A percentile compares a stretch with the other conserved stretches of the same genome.
Evolutionary conservation across 2,888 invertebrate genomes (phyloP).

Genomic region (Tigriopus californicus): DNA sequence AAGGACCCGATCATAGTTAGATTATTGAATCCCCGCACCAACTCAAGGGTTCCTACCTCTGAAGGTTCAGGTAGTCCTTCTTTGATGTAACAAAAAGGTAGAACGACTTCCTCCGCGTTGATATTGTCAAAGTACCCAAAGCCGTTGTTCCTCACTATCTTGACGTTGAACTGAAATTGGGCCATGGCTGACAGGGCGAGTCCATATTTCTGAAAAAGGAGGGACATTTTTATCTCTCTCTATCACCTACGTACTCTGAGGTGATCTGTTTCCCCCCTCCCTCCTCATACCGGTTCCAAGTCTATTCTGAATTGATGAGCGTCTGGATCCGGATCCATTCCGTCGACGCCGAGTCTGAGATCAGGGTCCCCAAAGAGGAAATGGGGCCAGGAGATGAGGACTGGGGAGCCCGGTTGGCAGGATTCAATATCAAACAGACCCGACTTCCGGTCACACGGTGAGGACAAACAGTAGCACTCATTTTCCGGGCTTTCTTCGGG

Average conservation of each 20-base stretch:
- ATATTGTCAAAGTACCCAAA: not conserved
- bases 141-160: not conserved
- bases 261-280: too few species aligned
- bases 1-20: too few species aligned
- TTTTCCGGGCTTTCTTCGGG: not conserved
- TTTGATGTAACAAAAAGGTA: not conserved
- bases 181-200: not conserved
- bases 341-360: not conserved
- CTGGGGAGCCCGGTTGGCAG: not conserved
- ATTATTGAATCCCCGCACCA: too few species aligned
- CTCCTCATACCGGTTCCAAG: too few species aligned
- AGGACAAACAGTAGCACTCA: not conserved
- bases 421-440: not conserved
- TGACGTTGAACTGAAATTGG: not conserved
- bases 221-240: not conserved
- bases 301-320: not conserved
- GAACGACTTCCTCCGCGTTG: not conserved
- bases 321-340: not conserved
- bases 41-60: too few species aligned
- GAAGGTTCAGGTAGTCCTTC: not conserved
- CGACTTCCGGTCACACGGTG: not conserved
- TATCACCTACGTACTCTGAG: too few species aligned
- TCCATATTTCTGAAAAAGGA: not conserved
- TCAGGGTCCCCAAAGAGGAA: slow-evolving; percentile 1
- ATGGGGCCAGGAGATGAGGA: slow-evolving; percentile 1